These are phyloP conservation scores for Oryzias melastigma DNA, from an alignment of 2,113 vertebrate species.

Conservation along the genomic window DNA sequence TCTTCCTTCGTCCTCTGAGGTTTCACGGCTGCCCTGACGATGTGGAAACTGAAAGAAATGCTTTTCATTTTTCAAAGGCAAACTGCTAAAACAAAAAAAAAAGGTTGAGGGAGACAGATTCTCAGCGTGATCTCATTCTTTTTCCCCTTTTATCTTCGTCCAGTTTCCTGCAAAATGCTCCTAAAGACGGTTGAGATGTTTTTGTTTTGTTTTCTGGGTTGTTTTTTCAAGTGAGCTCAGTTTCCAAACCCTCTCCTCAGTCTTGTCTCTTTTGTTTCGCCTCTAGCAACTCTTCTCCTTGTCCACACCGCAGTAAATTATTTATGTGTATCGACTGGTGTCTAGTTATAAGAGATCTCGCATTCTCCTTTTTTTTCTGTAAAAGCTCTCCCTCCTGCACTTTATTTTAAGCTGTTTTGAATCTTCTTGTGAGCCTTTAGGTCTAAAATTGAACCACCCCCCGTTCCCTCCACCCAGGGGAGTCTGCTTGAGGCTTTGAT, in stretches of 20 bases:
- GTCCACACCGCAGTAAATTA: slow-evolving; percentile 25
- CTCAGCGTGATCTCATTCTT: slow-evolving; percentile 17
- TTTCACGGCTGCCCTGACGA: slow-evolving; percentile 3
- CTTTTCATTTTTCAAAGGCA: slow-evolving; percentile 13
- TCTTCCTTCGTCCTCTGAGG: background rate
- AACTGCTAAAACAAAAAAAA: background rate
- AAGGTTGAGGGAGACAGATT: background rate
- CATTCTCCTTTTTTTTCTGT: slow-evolving; percentile 1
- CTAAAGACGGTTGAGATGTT: no score
- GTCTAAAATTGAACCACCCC: slow-evolving; percentile 14
- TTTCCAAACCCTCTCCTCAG: slow-evolving; percentile 26
- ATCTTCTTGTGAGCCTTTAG: slow-evolving; percentile 16
- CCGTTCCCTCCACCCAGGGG: slow-evolving; percentile 5
- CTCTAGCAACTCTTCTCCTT: background rate
- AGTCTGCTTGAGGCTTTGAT: slow-evolving; percentile 44
- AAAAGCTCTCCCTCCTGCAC: background rate
- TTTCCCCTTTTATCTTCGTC: slow-evolving; percentile 18
- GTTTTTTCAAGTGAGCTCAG: background rate
- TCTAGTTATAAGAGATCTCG: slow-evolving; percentile 20
- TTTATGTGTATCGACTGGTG: slow-evolving; percentile 39
- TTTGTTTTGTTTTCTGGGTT: background rate
- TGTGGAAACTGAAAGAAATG: slow-evolving; percentile 21
- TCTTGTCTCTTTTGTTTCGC: background rate
- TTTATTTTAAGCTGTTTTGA: slow-evolving; percentile 9
- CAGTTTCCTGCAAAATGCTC: slow-evolving; percentile 19